Conservation (phyloP, 2,797 vertebrate species). For the Columba guinea region DNA sequence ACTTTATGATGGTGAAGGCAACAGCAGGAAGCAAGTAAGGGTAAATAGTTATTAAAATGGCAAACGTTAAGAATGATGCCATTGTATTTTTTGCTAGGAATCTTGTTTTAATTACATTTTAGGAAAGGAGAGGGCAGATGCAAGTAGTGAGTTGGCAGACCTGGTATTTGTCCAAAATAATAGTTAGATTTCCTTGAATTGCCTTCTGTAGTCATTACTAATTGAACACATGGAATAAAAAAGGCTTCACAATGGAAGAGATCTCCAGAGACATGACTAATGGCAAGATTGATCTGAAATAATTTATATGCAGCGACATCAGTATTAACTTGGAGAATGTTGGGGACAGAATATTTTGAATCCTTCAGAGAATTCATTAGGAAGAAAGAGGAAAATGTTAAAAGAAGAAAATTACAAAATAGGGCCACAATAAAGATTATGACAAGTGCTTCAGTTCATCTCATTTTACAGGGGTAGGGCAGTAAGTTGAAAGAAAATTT, state of each 20-base stretch:
- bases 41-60: neutral
- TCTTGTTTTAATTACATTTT: slow-evolving; percentile 7
- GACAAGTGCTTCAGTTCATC: neutral
- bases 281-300: slow-evolving; percentile 16
- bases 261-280: slow-evolving; percentile 8
- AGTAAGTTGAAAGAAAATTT: neutral
- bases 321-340: neutral
- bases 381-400: neutral
- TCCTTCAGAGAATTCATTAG: neutral
- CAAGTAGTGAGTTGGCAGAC: neutral
- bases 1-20: neutral
- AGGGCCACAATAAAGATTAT: neutral
- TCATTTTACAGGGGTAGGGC: neutral
- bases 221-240: neutral
- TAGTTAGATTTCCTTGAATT: slow-evolving; percentile 27
- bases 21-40: neutral
- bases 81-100: neutral
- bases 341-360: neutral
- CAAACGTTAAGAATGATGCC: neutral
- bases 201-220: neutral
- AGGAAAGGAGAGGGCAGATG: neutral
- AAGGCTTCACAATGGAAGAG: neutral
- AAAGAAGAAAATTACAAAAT: slow-evolving; percentile 5
- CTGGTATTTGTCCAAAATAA: slow-evolving; percentile 24
- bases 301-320: neutral